phyloP scores from a whole-genome alignment of 2,113 vertebrate species.

The Cinclus mexicanus region DNA sequence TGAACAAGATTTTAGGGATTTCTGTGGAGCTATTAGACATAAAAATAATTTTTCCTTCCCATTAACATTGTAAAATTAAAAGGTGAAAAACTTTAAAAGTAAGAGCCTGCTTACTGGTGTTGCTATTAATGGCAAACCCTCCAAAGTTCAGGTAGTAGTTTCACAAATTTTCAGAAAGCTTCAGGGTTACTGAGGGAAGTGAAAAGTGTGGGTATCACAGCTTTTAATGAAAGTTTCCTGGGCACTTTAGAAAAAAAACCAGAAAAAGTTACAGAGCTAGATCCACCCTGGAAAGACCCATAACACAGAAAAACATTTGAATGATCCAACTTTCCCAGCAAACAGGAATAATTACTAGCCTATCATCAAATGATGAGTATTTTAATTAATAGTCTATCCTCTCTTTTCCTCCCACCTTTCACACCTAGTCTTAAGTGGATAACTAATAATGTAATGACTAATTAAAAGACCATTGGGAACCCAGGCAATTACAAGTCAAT shows the following conservation, averaged over 20 bases:
- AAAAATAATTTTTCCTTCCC: not conserved
- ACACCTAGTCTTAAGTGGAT: not conserved
- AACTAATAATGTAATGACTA: not conserved
- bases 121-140: not conserved
- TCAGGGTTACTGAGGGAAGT: not conserved
- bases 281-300: not conserved
- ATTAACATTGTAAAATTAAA: not conserved
- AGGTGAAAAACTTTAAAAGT: not conserved
- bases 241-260: not conserved
- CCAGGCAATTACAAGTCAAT: not conserved
- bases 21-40: constrained; percentile 10
- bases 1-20: constrained; percentile 37
- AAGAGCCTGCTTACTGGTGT: not conserved
- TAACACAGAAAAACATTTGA: not conserved
- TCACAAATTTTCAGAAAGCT: not conserved
- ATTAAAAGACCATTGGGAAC: not conserved
- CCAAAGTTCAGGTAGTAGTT: not conserved
- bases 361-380: not conserved
- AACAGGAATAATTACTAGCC: not conserved
- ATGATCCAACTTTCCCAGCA: not conserved
- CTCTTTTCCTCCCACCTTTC: not conserved
- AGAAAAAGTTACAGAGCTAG: not conserved
- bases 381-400: not conserved
- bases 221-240: not conserved
- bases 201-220: not conserved